Evolutionary conservation across 2,113 vertebrate species (phyloP), one percentile per base, ranked within the genome.

Genomic region (Motacilla alba): DNA sequence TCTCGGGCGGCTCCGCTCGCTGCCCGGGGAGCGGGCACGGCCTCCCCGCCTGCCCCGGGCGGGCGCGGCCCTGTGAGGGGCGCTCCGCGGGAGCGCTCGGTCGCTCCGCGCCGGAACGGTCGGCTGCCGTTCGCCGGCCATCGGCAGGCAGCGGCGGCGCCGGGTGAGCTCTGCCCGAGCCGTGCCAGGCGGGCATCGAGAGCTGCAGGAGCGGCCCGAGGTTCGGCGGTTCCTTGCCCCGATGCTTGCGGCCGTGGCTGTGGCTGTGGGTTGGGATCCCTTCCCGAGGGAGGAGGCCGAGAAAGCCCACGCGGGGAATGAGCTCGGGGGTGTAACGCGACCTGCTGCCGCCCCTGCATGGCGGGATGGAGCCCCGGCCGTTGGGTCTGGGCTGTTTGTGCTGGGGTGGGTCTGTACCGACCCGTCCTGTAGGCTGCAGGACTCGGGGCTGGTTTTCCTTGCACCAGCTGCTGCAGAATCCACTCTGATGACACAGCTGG

Each of bases 21-120:
- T 35, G 35, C 35, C 6, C 69, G 28, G 4, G 23, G 28, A 35
- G 86, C 23, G 17, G 79, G 8, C 41, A 0, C 9, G 47, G 7
- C 35, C 35, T 35, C 35, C 13, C 41, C 41, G 41, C 41, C 41
- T n/a, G 39, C 1, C 31, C 43, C 15, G 9, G 23, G 13, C 24
- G 7, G 1, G 0, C 2, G 1, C 2, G 1, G 23, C 0, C 2
- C 58, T 13, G 24, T 0, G 44, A 15, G 7, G 75, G 3, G 4
- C 15, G 0, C 2, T 35, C 55, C 28, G 7, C 1, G 4, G 33
- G 24, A 0, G 78, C 31, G 1, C 24, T 2, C 33, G 55, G 56
- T 23, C 56, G 17, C 47, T 28, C 19, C 0, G 6, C 2, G 0
- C 1, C 10, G 4, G 1, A 2, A 23, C 17, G 30, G 1, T 1